phyloP scores from a whole-genome alignment of 1,140 invertebrate genomes.

The Sminthurinus signatus region DNA sequence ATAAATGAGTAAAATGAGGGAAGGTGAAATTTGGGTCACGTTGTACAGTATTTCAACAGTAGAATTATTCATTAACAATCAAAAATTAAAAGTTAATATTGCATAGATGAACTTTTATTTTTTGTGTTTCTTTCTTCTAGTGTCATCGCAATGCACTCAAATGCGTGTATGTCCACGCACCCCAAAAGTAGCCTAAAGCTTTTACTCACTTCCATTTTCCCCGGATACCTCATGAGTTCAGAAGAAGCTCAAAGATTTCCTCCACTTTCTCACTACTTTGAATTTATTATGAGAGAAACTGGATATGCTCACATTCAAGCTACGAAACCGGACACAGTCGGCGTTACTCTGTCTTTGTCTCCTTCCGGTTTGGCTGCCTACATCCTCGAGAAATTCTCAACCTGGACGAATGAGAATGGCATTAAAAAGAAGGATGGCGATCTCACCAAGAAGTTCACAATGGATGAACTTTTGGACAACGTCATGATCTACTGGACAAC shows the following conservation, averaged over 20 bases:
- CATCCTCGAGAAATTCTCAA: constrained; percentile 77
- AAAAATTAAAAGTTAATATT: too few relatives aligned
- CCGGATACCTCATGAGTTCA: constrained; percentile 22
- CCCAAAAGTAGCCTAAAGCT: constrained; percentile 31
- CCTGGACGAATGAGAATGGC: constrained; percentile 61
- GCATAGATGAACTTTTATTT: too few relatives aligned
- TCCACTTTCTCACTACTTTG: constrained; percentile 20
- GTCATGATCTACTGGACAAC: constrained; percentile 82
- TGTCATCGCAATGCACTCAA: constrained; percentile 47
- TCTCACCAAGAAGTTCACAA: constrained; percentile 54
- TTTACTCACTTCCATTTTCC: constrained; percentile 33
- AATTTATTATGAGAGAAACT: constrained; percentile 21
- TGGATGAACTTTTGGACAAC: constrained; percentile 69
- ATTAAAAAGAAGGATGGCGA: constrained; percentile 61
- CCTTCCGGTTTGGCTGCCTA: constrained; percentile 72
- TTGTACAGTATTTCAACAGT: too few relatives aligned
- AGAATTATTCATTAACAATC: too few relatives aligned
- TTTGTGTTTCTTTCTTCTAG: too few relatives aligned
- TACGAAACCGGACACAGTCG: constrained; percentile 85
- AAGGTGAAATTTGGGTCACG: too few relatives aligned
- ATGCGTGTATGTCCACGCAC: constrained; percentile 41
- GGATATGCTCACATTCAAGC: constrained; percentile 62
- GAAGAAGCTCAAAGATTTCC: constrained; percentile 27
- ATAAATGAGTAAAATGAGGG: too few relatives aligned
- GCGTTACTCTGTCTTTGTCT: constrained; percentile 35